Conservation (phyloP, 2,113 vertebrate genomes). For the Ivindomyrus marchei region DNA sequence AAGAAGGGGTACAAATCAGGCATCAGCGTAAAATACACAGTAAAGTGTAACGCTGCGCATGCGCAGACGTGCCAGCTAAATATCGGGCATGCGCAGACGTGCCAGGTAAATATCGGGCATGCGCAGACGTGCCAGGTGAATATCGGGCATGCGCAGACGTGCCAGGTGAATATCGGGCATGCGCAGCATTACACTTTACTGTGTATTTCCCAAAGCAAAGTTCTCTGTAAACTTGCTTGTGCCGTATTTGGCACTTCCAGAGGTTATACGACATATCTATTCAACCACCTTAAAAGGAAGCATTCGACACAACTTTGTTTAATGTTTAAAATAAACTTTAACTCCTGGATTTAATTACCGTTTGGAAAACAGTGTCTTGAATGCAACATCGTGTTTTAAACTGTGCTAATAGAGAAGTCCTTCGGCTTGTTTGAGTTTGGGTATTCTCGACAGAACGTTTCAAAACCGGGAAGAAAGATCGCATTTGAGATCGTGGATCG, state of each 20-base stretch:
- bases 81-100: too few species aligned
- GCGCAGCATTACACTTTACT: background rate
- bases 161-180: background rate
- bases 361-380: background rate
- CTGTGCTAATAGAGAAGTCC: background rate
- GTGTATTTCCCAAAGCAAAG: background rate
- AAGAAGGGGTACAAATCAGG: too few species aligned
- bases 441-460: background rate
- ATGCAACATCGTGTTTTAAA: background rate
- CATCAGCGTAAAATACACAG: background rate
- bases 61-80: too few species aligned
- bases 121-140: too few species aligned
- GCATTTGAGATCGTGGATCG: background rate
- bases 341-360: background rate
- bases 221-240: background rate
- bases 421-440: background rate
- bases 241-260: background rate
- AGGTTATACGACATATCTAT: background rate
- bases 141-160: too few species aligned
- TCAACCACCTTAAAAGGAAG: background rate
- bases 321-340: background rate
- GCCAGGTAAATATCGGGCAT: background rate
- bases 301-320: background rate
- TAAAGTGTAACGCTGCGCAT: background rate
- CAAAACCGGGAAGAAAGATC: background rate